phyloP scores from a whole-genome alignment of 2,888 invertebrate species.

The Epirrhoe alternata region DNA sequence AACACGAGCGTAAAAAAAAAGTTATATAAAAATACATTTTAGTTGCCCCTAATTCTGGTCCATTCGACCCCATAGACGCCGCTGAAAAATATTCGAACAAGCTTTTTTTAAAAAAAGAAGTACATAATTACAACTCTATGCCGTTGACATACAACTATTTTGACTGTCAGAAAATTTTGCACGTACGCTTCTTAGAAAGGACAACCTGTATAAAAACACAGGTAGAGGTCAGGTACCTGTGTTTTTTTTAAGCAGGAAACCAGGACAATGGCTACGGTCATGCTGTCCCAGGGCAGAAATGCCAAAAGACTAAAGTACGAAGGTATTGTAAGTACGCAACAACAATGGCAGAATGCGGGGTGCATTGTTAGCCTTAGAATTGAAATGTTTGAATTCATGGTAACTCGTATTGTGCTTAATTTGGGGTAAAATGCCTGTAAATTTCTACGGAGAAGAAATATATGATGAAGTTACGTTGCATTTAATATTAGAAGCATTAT shows the following conservation, averaged over 20 bases:
- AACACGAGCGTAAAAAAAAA: constrained; percentile 21
- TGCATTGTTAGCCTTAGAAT: constrained; percentile 33
- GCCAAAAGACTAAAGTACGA: constrained; percentile 28
- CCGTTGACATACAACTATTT: constrained; percentile 21
- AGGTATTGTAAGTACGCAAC: constrained; percentile 34
- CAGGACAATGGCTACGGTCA: constrained; percentile 72
- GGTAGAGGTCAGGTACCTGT: constrained; percentile 64
- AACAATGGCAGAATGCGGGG: constrained; percentile 34
- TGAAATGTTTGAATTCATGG: constrained; percentile 43
- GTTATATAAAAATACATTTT: constrained; percentile 33
- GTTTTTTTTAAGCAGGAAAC: constrained; percentile 72
- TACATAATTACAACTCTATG: constrained; percentile 16
- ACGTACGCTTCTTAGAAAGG: constrained; percentile 33
- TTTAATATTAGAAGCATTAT: no score
- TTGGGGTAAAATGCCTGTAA: constrained; percentile 19
- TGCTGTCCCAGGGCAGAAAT: constrained; percentile 38
- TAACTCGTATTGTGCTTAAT: constrained; percentile 33
- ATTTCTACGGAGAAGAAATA: constrained; percentile 13
- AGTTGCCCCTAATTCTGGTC: constrained; percentile 22
- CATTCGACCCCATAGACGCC: constrained; percentile 44
- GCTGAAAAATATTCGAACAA: constrained; percentile 35
- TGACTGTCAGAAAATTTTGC: constrained; percentile 19
- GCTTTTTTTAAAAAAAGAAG: neutral
- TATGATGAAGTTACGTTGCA: neutral
- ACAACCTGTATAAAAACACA: constrained; percentile 34